Conservation (phyloP, 2,888 invertebrate species). For the Folsomia candida region DNA sequence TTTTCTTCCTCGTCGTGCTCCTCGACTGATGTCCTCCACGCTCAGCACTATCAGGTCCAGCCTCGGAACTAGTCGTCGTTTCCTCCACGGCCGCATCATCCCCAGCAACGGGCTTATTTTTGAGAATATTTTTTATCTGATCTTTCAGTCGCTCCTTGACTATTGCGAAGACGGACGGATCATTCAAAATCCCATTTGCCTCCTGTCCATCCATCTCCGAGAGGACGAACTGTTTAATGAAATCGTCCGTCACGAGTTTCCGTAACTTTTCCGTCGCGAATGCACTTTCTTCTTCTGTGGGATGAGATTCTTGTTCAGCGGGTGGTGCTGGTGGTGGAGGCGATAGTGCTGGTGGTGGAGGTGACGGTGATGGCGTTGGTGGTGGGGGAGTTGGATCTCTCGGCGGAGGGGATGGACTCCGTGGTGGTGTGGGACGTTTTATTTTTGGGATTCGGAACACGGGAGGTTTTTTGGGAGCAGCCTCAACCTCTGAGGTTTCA, state of each 20-base stretch:
- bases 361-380: conserved; percentile 48
- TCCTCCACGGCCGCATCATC: neutral
- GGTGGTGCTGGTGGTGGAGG: conserved; percentile 14
- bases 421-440: conserved; percentile 53
- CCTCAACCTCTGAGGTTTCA: neutral
- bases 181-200: conserved; percentile 22
- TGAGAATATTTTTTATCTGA: conserved; percentile 20
- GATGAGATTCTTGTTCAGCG: conserved; percentile 19
- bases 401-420: neutral
- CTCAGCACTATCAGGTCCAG: conserved; percentile 12
- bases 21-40: conserved; percentile 14
- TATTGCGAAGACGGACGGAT: conserved; percentile 28
- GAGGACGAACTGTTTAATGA: conserved; percentile 32
- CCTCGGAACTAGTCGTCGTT: conserved; percentile 5
- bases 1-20: conserved; percentile 22
- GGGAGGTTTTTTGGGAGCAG: neutral
- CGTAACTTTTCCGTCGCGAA: neutral
- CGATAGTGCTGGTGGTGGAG: neutral
- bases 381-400: neutral
- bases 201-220: conserved; percentile 23
- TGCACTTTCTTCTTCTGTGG: neutral
- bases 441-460: conserved; percentile 57
- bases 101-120: neutral
- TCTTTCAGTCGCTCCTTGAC: conserved; percentile 23
- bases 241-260: conserved; percentile 22